A percentile compares a stretch with the other conserved stretches of the same genome.
phyloP scores from a whole-genome alignment of 2,888 invertebrate species.

The Blomia tropicalis region DNA sequence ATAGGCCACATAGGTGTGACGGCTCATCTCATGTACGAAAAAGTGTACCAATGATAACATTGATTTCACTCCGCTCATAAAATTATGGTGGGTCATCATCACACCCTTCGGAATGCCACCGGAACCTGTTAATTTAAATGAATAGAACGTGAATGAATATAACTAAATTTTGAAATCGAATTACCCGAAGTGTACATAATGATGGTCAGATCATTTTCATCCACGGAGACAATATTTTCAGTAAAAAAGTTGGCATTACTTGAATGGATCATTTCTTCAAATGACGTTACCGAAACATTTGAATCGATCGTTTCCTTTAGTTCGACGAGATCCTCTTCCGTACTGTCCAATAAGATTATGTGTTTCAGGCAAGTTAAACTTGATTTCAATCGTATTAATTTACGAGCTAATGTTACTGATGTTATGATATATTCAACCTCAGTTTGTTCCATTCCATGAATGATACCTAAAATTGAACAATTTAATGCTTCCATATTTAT shows the following conservation, averaged over 20 bases:
- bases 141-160: neutral
- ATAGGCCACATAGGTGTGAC: conserved; percentile 80
- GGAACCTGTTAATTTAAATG: conserved; percentile 42
- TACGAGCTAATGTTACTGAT: conserved; percentile 72
- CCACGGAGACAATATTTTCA: neutral
- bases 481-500: neutral
- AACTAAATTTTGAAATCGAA: neutral
- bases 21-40: neutral
- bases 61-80: conserved; percentile 21
- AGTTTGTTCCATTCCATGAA: conserved; percentile 79
- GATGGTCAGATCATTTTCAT: conserved; percentile 61
- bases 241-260: neutral
- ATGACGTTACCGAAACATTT: neutral
- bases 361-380: neutral
- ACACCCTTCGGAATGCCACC: conserved; percentile 38
- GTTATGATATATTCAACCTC: conserved; percentile 85
- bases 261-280: neutral
- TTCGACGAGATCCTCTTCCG: neutral
- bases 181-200: conserved; percentile 94
- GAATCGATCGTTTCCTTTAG: neutral
- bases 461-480: conserved; percentile 45
- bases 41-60: neutral
- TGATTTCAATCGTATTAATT: conserved; percentile 45
- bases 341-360: neutral
- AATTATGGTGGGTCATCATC: conserved; percentile 30